Base-by-base conservation (phyloP, 1,140 invertebrate genomes). In the Drosophila grimshawi region DNA sequence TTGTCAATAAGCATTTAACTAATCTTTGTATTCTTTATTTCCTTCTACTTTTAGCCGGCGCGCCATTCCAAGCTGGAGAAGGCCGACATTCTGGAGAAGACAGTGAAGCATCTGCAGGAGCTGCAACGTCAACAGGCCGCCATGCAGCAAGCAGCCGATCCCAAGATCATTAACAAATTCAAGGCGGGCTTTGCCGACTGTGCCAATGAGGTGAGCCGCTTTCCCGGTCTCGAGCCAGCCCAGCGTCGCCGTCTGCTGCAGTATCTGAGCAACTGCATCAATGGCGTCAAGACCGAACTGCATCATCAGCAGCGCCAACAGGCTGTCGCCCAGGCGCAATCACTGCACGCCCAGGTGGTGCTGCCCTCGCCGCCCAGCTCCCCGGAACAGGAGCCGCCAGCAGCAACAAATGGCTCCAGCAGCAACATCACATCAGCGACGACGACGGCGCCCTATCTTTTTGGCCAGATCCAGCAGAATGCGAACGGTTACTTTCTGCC, bases 51-150 rank as follows among this genome's bases (percentile, higher is more conserved):
- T 78, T 94, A 98, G 97, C 97, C 96, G 43, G 95, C 97, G 39
- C 94, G 97, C 78, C 97, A 98, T 93, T 97, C 97, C 3, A 99
- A 99, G 92, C 93, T 99, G 39, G 98, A 99, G 92, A 99, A 99
- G 93, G 98, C 98, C 0, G 98, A 99, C 90, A 99, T 99, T 63
- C 93, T 99, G 53, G 98, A 99, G 93, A 97, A 99, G 96, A 98
- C 98, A 0, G 98, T 99, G 10, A 98, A 98, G 92, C 97, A 98
- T 92, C 93, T 98, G 68, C 96, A 97, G 92, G 95, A 95, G 3
- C 93, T 98, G 5, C 96, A 97, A 79, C 94, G 96, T 11, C 96
- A 97, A 92, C 95, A 96, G 90, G 93, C 95, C 32, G 95, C 95
- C 48, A 93, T 96, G 64, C 95, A 96, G 1, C 95, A 96, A 49